These are phyloP conservation scores for Neodiprion virginianus DNA, from an alignment of 1,140 invertebrate species.

Conservation along the genomic window DNA sequence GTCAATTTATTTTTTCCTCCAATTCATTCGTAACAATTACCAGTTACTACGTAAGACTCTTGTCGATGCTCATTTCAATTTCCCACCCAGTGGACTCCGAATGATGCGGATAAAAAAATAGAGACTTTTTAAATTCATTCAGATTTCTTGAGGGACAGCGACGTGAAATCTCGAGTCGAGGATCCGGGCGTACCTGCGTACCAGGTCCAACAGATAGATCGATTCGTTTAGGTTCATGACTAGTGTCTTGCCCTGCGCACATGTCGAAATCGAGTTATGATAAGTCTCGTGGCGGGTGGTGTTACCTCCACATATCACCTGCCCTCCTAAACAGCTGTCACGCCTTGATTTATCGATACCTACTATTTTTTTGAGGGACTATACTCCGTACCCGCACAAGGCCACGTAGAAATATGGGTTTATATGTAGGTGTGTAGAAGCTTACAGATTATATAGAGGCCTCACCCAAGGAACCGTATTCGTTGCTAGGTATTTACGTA, in stretches of 20 bases:
- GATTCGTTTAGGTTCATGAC: constrained; percentile 11
- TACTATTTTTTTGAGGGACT: constrained; percentile 6
- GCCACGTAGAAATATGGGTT: background rate
- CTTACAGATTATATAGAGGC: too few relatives aligned
- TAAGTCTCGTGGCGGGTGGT: constrained; percentile 17
- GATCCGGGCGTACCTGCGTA: background rate
- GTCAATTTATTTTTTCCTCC: too few relatives aligned
- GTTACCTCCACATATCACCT: constrained; percentile 25
- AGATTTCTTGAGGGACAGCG: too few relatives aligned
- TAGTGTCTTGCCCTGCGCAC: constrained; percentile 9
- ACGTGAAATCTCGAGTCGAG: background rate
- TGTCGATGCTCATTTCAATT: too few relatives aligned
- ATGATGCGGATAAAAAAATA: too few relatives aligned
- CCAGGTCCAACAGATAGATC: background rate
- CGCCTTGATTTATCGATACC: constrained; percentile 25
- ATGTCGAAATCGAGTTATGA: constrained; percentile 11
- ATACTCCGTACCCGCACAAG: background rate
- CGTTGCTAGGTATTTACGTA: too few relatives aligned
- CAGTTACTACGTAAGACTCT: too few relatives aligned
- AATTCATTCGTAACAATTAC: too few relatives aligned
- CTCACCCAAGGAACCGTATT: too few relatives aligned
- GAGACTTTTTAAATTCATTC: too few relatives aligned
- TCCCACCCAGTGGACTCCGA: too few relatives aligned
- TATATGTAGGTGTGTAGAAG: too few relatives aligned
- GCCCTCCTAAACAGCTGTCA: constrained; percentile 26